Evolutionary conservation across 1,140 invertebrate genomes (phyloP), one percentile per base, ranked within the genome.

Genomic region (Cotesia glomerata): DNA sequence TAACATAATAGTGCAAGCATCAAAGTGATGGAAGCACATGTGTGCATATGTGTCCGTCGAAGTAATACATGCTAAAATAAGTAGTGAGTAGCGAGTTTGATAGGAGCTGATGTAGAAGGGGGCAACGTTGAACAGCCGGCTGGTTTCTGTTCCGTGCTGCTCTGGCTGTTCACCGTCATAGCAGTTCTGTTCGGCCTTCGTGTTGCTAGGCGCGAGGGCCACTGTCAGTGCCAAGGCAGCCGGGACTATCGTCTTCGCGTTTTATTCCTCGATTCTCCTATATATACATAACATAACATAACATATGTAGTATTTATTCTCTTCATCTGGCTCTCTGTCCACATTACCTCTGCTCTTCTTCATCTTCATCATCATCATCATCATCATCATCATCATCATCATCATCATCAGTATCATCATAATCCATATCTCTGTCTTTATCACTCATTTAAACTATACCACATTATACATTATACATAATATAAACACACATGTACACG

Each of bases 161-260:
- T 73, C 63, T 34, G 16, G 58, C 51, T 14, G 64, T 54, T 73
- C 14, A 45, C 66, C 26, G 39, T 45, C 39, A 45, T 45, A 52
- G 49, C 52, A 68, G 71, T 73, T 45, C 39, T 45, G 39, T 45
- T 73, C 65, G 64, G 63, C 73, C 69, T 70, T 70, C 74, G 71
- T 76, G 74, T 73, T 76, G 71, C 74, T 73, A 75, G 74, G 74
- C 68, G 71, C 66, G 74, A 75, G 66, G 62, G 54, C 68, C 67
- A 73, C 69, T 73, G 68, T 76, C 71, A 76, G 71, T 76, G 74
- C 68, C 71, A 73, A 73, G 74, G 74, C 69, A 76, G 58, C 65
- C 56, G 52, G 45, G 68, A 61, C 49, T 56, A 52, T 71, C 35
- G 45, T 35, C 52, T 69, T 73, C 13, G 18, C 72, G 49, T 56